A percentile compares a stretch with the other conserved stretches of the same genome.
These are phyloP conservation scores for Colistium nudipinnis DNA, from an alignment of 2,113 vertebrate genomes.

Conservation along the genomic window DNA sequence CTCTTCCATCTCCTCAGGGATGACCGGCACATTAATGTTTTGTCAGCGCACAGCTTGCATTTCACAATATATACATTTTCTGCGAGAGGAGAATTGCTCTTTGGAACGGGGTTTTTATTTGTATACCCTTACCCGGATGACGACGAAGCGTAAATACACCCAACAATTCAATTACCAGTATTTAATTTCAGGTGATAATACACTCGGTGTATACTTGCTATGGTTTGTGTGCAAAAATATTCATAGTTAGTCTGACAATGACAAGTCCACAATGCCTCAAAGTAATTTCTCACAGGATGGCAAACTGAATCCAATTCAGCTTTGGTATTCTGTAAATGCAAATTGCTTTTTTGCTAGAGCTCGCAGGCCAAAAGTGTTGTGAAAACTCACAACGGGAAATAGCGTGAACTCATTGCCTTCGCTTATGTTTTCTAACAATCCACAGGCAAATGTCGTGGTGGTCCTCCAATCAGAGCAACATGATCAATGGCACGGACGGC, in stretches of 20 bases:
- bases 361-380: not conserved
- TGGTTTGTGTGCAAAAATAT: too few species aligned
- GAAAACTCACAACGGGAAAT: too few species aligned
- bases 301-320: not conserved
- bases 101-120: too few species aligned
- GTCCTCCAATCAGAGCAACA: conserved; percentile 92
- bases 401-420: not conserved
- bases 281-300: not conserved
- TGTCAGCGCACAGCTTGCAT: not conserved
- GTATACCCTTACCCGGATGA: too few species aligned
- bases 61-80: conserved; percentile 24
- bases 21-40: not conserved
- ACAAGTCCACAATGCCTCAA: too few species aligned
- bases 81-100: conserved; percentile 16
- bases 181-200: too few species aligned
- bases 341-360: not conserved
- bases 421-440: not conserved
- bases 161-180: too few species aligned
- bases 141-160: too few species aligned
- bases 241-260: too few species aligned
- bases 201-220: too few species aligned
- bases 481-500: conserved; percentile 98
- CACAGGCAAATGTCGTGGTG: conserved; percentile 89
- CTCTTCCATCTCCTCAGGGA: not conserved
- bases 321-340: too few species aligned